Evolutionary conservation across 2,888 invertebrate species (phyloP).

Genomic region (Sycophila texana): DNA sequence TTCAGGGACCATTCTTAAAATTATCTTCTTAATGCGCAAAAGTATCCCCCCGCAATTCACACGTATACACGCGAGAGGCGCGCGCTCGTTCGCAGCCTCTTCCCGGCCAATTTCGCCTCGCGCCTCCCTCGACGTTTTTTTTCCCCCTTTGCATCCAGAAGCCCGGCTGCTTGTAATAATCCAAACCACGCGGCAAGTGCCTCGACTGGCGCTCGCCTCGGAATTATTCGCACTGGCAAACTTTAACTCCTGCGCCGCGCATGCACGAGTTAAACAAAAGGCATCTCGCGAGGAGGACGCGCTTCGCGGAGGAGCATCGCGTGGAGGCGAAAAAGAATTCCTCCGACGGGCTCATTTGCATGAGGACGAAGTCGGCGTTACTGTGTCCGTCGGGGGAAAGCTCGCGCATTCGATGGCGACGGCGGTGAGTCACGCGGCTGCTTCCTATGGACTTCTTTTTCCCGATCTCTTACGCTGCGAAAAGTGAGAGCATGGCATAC

Average conservation of each 20-base stretch:
- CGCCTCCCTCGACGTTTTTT: constrained; percentile 21
- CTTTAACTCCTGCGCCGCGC: not conserved
- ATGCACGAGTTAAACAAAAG: constrained; percentile 16
- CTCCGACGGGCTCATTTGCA: constrained; percentile 20
- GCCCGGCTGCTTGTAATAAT: constrained; percentile 24
- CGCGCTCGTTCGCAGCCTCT: not conserved
- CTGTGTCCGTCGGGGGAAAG: constrained; percentile 39
- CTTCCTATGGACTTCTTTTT: too few relatives aligned
- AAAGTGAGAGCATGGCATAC: too few relatives aligned
- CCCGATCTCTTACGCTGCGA: too few relatives aligned
- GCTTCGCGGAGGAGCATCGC: not conserved
- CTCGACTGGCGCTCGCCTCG: not conserved
- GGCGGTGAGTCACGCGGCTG: constrained; percentile 33
- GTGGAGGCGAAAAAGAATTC: not conserved
- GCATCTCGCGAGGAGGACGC: constrained; percentile 24
- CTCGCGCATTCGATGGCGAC: not conserved
- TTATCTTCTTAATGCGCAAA: constrained; percentile 19
- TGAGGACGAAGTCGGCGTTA: constrained; percentile 33
- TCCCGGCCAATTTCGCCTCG: constrained; percentile 12
- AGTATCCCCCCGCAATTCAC: constrained; percentile 16
- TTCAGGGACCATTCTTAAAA: not conserved
- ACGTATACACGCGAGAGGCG: not conserved
- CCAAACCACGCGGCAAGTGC: constrained; percentile 6
- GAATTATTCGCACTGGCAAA: constrained; percentile 45
- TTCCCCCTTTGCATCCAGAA: not conserved